Evolutionary conservation across 2,113 vertebrate genomes (phyloP), one percentile per base, ranked within the genome.

Genomic region (Conger conger): DNA sequence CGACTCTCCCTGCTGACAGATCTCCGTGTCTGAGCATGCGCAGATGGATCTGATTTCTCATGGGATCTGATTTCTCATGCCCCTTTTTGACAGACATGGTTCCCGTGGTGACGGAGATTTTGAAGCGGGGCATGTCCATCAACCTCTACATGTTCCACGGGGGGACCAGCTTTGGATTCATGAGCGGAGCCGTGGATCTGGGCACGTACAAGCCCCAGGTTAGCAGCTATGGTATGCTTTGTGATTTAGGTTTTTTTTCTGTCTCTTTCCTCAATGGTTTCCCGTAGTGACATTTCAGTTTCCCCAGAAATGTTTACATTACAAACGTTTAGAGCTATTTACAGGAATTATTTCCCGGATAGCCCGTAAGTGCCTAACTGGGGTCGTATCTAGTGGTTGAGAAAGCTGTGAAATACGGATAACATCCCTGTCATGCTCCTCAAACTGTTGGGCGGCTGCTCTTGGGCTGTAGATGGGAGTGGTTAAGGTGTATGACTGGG

Each of bases 61-160:
- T 20, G 6, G n/a, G 6, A 76, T 33, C 4, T 76, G 3, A 76
- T 16, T n/a, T 8, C 73, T 36, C n/a, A 5, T 76, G n/a, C n/a
- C 35, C 15, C 7, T 89, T 87, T 36, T 9, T 84, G 63, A 1
- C 91, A 99, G 98, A 97, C 73, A 96, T 98, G 93, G 84, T 97
- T n/a, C 90, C 93, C 23, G 95, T 95, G 0, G 95, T 98, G 11
- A 94, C 94, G 0, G 94, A 95, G 79, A 85, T 99, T 86, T 87
- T 98, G 37, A 89, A 94, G 16, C 89, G 92, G 0, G 97, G 96
- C 35, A 93, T 96, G 11, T 98, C 97, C 86, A 94, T 99, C 90
- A 98, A 99, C 78, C 93, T 99, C 54, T 99, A 99, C 91, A 98
- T 98, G 97, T 99, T 99, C 90, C 98, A 99, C 0, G 98, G 97